phyloP scores from a whole-genome alignment of 2,888 invertebrate genomes.

The Anthoptus insignis region DNA sequence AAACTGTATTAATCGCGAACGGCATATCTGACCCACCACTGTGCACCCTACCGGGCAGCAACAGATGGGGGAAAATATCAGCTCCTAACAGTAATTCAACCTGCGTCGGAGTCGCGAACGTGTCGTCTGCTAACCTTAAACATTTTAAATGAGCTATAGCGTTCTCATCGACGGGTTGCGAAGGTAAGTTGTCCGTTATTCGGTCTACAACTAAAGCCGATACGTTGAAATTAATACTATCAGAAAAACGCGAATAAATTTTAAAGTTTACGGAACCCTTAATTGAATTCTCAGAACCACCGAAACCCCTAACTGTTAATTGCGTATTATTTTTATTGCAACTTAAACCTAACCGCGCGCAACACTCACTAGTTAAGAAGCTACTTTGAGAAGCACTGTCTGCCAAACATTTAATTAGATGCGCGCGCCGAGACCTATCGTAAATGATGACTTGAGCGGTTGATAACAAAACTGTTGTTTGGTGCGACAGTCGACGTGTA shows the following conservation, averaged over 20 bases:
- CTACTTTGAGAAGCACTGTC: slow-evolving; percentile 3
- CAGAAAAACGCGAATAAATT: neutral
- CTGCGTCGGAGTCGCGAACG: neutral
- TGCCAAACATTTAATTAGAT: neutral
- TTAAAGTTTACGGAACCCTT: neutral
- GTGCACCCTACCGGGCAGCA: neutral
- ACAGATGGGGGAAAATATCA: neutral
- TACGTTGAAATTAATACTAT: neutral
- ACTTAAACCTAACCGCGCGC: neutral
- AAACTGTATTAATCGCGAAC: slow-evolving; percentile 1
- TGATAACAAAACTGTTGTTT: neutral
- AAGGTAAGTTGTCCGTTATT: slow-evolving; percentile 8
- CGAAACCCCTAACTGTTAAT: neutral
- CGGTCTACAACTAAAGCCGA: slow-evolving; percentile 3
- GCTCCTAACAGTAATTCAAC: slow-evolving; percentile 9
- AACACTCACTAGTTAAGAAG: neutral
- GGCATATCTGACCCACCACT: neutral
- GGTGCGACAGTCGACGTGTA: too few species aligned
- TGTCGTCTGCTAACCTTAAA: slow-evolving; percentile 3
- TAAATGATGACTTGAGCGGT: neutral
- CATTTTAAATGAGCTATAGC: neutral
- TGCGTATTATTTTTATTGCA: slow-evolving; percentile 8
- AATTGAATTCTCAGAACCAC: slow-evolving; percentile 6
- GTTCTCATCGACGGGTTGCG: neutral
- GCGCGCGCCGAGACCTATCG: neutral